Evolutionary conservation across 2,888 invertebrate genomes (phyloP).

Genomic region (Cosmorhoe ocellata): DNA sequence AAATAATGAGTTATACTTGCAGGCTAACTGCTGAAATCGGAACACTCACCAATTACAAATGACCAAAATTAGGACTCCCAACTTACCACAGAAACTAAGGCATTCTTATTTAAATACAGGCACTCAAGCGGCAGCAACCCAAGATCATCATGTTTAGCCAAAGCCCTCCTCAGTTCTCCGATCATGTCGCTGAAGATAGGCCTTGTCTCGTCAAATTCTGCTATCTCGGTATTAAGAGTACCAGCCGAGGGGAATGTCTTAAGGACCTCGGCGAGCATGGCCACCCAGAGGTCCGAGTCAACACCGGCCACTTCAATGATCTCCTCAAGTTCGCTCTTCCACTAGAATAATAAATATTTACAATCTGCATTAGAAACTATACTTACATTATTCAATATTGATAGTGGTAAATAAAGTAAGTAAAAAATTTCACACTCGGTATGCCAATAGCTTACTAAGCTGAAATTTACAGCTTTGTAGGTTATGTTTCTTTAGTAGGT

Average conservation of each 20-base stretch:
- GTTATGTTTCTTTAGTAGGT: constrained; percentile 3
- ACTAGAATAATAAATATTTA: constrained; percentile 84
- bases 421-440: background rate
- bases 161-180: constrained; percentile 90
- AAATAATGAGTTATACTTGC: too few relatives aligned
- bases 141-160: constrained; percentile 92
- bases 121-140: constrained; percentile 97
- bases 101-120: constrained; percentile 97
- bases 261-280: constrained; percentile 97
- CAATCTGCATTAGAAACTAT: too few relatives aligned
- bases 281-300: constrained; percentile 98
- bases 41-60: too few relatives aligned
- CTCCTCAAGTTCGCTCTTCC: constrained; percentile 96
- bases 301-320: constrained; percentile 95
- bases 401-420: too few relatives aligned
- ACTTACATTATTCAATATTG: too few relatives aligned
- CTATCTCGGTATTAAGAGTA: constrained; percentile 93
- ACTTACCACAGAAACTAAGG: constrained; percentile 91
- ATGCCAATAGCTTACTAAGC: background rate
- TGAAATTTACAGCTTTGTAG: constrained; percentile 9
- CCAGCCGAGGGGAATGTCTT: constrained; percentile 96
- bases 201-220: constrained; percentile 93
- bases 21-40: too few relatives aligned
- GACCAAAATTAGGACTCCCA: background rate
- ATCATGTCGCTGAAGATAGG: constrained; percentile 95